A percentile compares a stretch with the other conserved stretches of the same genome.
These are phyloP conservation scores for Melikaiella ostensackeni DNA, from an alignment of 2,888 invertebrate species.

Conservation along the genomic window DNA sequence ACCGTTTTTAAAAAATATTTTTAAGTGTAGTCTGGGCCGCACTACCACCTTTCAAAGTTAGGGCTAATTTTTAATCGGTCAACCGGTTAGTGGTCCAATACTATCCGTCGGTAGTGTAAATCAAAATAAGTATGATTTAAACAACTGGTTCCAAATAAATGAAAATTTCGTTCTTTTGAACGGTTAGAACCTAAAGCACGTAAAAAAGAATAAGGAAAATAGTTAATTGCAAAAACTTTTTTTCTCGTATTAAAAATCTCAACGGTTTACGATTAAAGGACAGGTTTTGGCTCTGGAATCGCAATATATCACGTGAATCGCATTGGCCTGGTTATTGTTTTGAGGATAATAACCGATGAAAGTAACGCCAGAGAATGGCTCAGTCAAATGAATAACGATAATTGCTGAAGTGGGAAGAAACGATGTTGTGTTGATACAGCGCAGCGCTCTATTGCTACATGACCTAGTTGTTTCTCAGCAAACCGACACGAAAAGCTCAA, in stretches of 20 bases:
- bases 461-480: slow-evolving; percentile 28
- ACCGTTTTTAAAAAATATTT: too few relatives aligned
- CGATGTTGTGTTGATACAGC: slow-evolving; percentile 15
- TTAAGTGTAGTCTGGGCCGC: too few relatives aligned
- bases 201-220: too few relatives aligned
- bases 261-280: neutral
- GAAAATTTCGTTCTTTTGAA: too few relatives aligned
- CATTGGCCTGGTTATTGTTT: neutral
- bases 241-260: neutral
- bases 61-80: too few relatives aligned
- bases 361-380: neutral
- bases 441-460: slow-evolving; percentile 25
- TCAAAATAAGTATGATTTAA: too few relatives aligned
- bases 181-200: too few relatives aligned
- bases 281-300: neutral
- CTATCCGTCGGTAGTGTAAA: too few relatives aligned
- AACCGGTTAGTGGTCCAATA: too few relatives aligned
- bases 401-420: slow-evolving; percentile 8
- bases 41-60: too few relatives aligned
- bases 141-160: too few relatives aligned
- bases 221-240: neutral
- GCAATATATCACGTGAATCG: neutral
- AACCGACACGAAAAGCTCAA: slow-evolving; percentile 32
- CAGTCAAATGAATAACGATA: slow-evolving; percentile 7
- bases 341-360: neutral